Base-by-base conservation (phyloP, 2,797 vertebrate genomes). In the Antennarius maculatus region DNA sequence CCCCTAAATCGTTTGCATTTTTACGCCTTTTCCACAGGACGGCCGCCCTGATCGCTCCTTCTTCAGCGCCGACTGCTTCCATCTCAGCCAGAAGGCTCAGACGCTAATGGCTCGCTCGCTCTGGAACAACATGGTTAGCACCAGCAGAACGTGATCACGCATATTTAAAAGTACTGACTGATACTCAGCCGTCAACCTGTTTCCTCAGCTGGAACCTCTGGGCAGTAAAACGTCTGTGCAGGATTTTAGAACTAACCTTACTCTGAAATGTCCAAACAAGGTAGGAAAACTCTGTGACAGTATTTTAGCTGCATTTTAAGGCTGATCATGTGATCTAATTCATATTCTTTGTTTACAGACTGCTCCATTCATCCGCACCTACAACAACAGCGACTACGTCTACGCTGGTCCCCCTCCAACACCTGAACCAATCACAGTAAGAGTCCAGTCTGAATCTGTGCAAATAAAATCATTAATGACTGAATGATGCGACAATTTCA, bases 11-110 rank as follows among this genome's bases (percentile, higher is more conserved):
- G 31, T 34, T 34, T 39, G 37, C 7, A 53, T 16, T 15, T 16
- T 5, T 54, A 1, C 29, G 49, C 45, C 6, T 73, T 54, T 56
- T 34, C 15, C 8, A 76, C 68, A 97, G 96, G 84, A 95, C 34
- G 95, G 95, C 0, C 75, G 2, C 4, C 92, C 89, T 2, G 96
- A 98, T 80, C 64, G 87, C 39, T 94, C 95, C 7, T 96, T 86
- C 86, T 96, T 98, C 55, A 83, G 95, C 7, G 93, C 96, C 9
- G 96, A 98, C 86, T 98, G 97, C 74, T 94, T 97, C 86, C 95
- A 96, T 58, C 92, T 93, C 37, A 95, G 86, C 82, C 95, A 96
- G 89, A 96, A 93, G 77, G 84, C 95, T 54, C 96, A 98, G 23
- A 90, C 94, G 0, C 77, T 86, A 73, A 94, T 98, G 80, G 92